Base-by-base conservation (phyloP, 2,888 invertebrate genomes). In the Coleophora deauratella region DNA sequence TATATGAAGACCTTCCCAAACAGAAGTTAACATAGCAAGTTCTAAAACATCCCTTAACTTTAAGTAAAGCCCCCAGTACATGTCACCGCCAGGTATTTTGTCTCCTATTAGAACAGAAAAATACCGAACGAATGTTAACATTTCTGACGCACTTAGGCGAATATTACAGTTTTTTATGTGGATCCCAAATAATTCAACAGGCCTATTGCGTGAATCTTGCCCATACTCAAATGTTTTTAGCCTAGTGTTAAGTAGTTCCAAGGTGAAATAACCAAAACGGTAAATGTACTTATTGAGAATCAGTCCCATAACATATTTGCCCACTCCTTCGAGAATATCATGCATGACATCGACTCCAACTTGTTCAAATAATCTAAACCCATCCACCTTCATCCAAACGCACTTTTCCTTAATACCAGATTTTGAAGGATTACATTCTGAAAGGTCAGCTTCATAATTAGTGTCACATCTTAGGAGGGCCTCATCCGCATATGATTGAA, bases 391-490 rank as follows among this genome's bases (percentile, higher is more conserved):
- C 7, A 41, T n/a, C 45, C 46, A 49, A 10, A 41, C 35, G 38
- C 46, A 46, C 34, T 40, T 37, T 37, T 46, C 49, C 40, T 49
- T 49, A 2, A 49, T 40, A 11, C 49, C 49, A 13, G 49, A 43
- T 1, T 13, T 28, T 9, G 31, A 14, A 27, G 35, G 15, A 12
- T 35, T 15, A 1, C 30, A 3, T 14, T 4, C 7, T 6, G 8
- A 7, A n/a, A 40, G 14, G 30, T 40, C 40, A 10, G 28, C 10
- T n/a, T 12, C 10, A 15, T 40, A 40, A 12, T 35, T 9, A 11
- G 9, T 9, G 8, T 11, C 8, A 11, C 11, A 30, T 11, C 40
- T 10, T 9, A 27, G 9, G 13, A 39, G n/a, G 3, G 27, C 10
- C 2, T 4, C 21, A 2, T 32, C 15, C 21, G 11, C 28, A 14